Evolutionary conservation across 2,888 invertebrate species (phyloP), one percentile per base, ranked within the genome.

Genomic region (Drosophila eohydei): DNA sequence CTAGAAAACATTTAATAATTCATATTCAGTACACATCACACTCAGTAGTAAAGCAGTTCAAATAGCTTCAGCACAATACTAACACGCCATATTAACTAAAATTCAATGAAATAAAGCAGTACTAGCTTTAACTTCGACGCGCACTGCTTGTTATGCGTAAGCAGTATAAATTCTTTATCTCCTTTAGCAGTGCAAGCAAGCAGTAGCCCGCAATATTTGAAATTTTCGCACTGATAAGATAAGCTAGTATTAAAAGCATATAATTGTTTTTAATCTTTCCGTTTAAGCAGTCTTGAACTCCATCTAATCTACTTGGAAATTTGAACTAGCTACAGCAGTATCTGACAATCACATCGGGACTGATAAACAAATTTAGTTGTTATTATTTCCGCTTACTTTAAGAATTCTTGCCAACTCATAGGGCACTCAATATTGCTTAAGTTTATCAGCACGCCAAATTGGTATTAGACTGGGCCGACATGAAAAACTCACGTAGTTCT

Each of bases 401-500:
- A 16, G 4, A 12, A 43, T 14, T 26, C 7, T 21, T 16, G 38
- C 41, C 30, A 30, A 32, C 26, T 66, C 38, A 59, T 34, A 1
- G 30, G 26, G 32, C 44, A 66, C 66, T 66, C 51, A 32, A 40
- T 28, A 21, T 44, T 11, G 9, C 12, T 28, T 16, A 38, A 43
- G 26, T 52, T 8, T 34, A 12, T 3, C 28, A 55, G 55, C 69
- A 70, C 55, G 32, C 54, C 50, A 57, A 60, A 72, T 38, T 40
- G 21, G 26, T 43, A 72, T 69, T 60, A 65, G 12, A 4, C 38
- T 21, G 36, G 30, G 34, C 12, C 50, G 55, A 65, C 54, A 56
- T 61, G 65, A 71, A 64, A 71, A 69, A 32, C 63, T 69, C 82
- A 82, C 82, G 82, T 82, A 82, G 26, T 58, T 43, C 78, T 88